phyloP scores from a whole-genome alignment of 2,888 invertebrate genomes.

The Drosophila nigricruria region DNA sequence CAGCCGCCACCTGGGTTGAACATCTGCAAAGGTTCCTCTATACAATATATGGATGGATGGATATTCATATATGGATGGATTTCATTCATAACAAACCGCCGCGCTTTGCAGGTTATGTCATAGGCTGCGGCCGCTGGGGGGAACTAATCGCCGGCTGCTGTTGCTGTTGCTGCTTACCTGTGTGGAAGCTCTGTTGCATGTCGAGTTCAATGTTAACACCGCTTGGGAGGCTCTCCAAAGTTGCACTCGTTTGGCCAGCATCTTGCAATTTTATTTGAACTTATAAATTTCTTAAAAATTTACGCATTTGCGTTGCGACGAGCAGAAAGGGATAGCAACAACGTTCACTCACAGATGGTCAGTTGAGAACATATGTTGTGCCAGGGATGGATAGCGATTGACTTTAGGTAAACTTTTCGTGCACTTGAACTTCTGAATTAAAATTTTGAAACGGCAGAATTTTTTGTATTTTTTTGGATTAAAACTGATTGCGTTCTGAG shows the following conservation, averaged over 20 bases:
- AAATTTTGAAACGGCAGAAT: conserved; percentile 10
- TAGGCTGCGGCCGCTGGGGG: conserved; percentile 16
- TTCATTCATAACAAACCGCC: conserved; percentile 50
- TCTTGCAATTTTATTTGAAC: conserved; percentile 53
- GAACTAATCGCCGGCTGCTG: conserved; percentile 23
- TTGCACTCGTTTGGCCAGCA: conserved; percentile 74
- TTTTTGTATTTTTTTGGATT: background rate
- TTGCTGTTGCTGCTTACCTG: conserved; percentile 62
- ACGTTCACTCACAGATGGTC: conserved; percentile 34
- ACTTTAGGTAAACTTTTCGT: background rate
- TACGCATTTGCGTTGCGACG: conserved; percentile 33
- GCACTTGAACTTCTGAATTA: background rate
- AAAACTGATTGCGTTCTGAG: background rate
- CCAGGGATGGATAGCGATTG: conserved; percentile 30
- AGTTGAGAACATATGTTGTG: conserved; percentile 33
- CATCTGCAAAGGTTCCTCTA: conserved; percentile 31
- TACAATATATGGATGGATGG: no score
- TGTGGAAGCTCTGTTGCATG: conserved; percentile 41
- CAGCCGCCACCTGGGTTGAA: conserved; percentile 20
- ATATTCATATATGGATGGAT: no score
- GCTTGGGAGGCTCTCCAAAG: conserved; percentile 63
- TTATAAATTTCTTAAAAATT: conserved; percentile 45
- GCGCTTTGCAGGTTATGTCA: conserved; percentile 82
- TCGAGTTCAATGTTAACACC: conserved; percentile 39
- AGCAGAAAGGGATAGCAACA: conserved; percentile 41